Evolutionary conservation across 1,140 invertebrate genomes (phyloP).

Genomic region (Ditylenchus dipsaci): DNA sequence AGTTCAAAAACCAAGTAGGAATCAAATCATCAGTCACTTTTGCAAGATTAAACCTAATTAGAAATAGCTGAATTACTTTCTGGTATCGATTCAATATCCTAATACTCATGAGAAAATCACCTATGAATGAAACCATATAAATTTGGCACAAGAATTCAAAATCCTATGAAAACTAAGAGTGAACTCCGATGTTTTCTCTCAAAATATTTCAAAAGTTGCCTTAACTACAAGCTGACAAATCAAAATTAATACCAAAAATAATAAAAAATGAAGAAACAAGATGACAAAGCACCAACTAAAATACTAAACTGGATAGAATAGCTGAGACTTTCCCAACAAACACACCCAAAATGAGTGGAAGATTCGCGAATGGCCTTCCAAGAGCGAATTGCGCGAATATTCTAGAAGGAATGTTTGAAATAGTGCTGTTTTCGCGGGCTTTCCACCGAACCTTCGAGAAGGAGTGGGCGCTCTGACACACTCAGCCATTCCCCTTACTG

Average conservation of each 20-base stretch:
- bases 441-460: background rate
- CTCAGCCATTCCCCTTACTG: background rate
- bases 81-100: too few species aligned
- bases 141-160: too few species aligned
- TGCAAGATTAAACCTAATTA: too few species aligned
- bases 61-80: too few species aligned
- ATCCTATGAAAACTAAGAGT: too few species aligned
- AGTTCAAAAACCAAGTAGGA: too few species aligned
- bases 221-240: background rate
- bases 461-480: background rate
- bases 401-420: background rate
- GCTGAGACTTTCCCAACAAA: background rate
- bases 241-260: background rate
- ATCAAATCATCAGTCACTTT: too few species aligned
- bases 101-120: too few species aligned
- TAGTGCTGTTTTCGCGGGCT: background rate
- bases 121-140: too few species aligned
- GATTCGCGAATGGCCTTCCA: background rate
- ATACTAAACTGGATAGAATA: background rate
- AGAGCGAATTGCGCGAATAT: conserved; percentile 3
- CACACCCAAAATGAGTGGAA: background rate
- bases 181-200: too few species aligned
- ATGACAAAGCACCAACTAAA: background rate
- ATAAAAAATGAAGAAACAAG: background rate
- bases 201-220: too few species aligned